phyloP scores from a whole-genome alignment of 1,140 invertebrate genomes.

The Bombus superbus region DNA sequence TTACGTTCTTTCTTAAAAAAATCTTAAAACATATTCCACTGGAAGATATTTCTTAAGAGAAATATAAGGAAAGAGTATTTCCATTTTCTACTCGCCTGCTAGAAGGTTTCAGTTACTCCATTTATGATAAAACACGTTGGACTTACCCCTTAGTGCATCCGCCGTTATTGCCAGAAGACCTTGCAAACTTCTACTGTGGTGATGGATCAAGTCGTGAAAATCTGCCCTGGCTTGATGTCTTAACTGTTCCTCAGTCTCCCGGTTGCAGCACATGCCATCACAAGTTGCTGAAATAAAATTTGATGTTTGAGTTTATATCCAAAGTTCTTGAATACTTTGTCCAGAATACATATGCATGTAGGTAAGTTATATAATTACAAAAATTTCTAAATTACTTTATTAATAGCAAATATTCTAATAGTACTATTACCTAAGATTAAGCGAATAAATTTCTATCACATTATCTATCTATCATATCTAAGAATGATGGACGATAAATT shows the following conservation, averaged over 20 bases:
- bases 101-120: background rate
- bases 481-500: too few species aligned
- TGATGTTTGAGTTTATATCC: background rate
- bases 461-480: too few species aligned
- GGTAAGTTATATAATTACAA: background rate
- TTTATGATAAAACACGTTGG: background rate
- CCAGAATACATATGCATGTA: background rate
- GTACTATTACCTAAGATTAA: too few species aligned
- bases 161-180: conserved; percentile 86
- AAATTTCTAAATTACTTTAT: background rate
- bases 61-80: background rate
- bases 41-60: background rate
- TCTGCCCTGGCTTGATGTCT: conserved; percentile 84
- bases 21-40: background rate
- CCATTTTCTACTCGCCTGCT: background rate
- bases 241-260: conserved; percentile 83
- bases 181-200: conserved; percentile 85
- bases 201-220: conserved; percentile 84
- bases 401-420: background rate
- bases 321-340: background rate
- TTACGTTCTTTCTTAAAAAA: too few species aligned
- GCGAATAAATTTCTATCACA: too few species aligned
- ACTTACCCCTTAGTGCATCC: conserved; percentile 85
- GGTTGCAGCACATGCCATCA: conserved; percentile 85
- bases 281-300: conserved; percentile 80